Conservation (phyloP, 2,888 invertebrate genomes). For the Erebia epiphron region DNA sequence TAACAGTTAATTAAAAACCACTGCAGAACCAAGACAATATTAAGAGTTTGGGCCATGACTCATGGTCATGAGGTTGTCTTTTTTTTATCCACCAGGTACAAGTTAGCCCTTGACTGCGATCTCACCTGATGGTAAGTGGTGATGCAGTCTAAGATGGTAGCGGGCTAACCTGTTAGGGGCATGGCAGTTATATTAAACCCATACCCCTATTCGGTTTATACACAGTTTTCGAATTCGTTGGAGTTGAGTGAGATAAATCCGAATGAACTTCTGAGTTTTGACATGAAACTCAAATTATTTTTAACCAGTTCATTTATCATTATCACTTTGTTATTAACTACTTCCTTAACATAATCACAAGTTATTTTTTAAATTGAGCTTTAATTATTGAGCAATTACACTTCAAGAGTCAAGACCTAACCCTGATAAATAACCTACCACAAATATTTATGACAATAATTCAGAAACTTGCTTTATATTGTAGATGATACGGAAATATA, state of each 20-base stretch:
- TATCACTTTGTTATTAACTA: slow-evolving; percentile 1
- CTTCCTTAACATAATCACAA: slow-evolving; percentile 5
- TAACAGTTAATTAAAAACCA: background rate
- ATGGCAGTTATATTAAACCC: too few relatives aligned
- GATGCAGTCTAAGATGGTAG: too few relatives aligned
- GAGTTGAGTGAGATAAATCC: background rate
- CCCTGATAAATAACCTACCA: background rate
- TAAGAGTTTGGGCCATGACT: too few relatives aligned
- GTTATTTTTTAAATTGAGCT: slow-evolving; percentile 4
- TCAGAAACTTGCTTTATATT: background rate
- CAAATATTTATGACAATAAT: background rate
- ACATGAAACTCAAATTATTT: slow-evolving; percentile 2
- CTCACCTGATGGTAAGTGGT: too few relatives aligned
- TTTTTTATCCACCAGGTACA: too few relatives aligned
- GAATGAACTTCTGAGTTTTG: background rate
- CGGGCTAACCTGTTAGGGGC: too few relatives aligned
- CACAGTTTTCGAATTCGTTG: background rate
- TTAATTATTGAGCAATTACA: slow-evolving; percentile 8
- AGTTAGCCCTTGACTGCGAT: too few relatives aligned
- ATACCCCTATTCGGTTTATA: too few relatives aligned
- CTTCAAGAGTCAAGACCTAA: background rate
- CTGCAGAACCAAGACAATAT: too few relatives aligned
- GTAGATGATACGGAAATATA: background rate
- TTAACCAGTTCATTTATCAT: background rate
- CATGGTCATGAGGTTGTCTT: too few relatives aligned